phyloP scores from a whole-genome alignment of 1,140 invertebrate genomes.

The Pissodes strobi region DNA sequence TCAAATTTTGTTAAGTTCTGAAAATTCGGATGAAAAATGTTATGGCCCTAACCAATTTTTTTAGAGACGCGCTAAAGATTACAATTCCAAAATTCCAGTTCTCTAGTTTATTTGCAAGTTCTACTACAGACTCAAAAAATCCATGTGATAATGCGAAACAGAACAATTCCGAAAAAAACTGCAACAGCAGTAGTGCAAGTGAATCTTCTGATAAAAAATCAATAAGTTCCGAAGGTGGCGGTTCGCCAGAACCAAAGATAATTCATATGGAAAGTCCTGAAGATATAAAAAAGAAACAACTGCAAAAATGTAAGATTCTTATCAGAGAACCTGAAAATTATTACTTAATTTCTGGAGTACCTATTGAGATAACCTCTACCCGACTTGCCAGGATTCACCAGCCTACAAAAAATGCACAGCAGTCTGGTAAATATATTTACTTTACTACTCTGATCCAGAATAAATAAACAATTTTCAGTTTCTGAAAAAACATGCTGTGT shows the following conservation, averaged over 20 bases:
- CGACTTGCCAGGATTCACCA: constrained; percentile 68
- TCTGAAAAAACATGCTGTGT: too few species aligned
- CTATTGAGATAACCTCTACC: constrained; percentile 1
- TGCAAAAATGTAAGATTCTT: constrained; percentile 24
- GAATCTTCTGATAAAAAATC: neutral
- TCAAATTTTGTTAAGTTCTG: too few species aligned
- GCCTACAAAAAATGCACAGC: constrained; percentile 94
- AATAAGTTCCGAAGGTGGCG: neutral
- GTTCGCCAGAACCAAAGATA: neutral
- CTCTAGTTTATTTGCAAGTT: too few species aligned
- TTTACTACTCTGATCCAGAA: neutral
- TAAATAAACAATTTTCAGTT: too few species aligned
- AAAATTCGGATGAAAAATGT: too few species aligned
- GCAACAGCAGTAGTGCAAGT: too few species aligned
- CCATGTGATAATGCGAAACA: too few species aligned
- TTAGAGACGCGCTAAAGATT: too few species aligned
- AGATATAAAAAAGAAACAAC: neutral
- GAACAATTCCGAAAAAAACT: too few species aligned
- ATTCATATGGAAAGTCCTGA: neutral
- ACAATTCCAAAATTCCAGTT: too few species aligned
- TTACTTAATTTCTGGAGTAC: constrained; percentile 12
- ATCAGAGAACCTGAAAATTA: constrained; percentile 6
- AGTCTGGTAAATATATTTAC: constrained; percentile 65
- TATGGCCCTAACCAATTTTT: too few species aligned
- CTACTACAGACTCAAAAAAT: neutral